phyloP scores from a whole-genome alignment of 2,113 vertebrate genomes.

The Leuciscus idus region DNA sequence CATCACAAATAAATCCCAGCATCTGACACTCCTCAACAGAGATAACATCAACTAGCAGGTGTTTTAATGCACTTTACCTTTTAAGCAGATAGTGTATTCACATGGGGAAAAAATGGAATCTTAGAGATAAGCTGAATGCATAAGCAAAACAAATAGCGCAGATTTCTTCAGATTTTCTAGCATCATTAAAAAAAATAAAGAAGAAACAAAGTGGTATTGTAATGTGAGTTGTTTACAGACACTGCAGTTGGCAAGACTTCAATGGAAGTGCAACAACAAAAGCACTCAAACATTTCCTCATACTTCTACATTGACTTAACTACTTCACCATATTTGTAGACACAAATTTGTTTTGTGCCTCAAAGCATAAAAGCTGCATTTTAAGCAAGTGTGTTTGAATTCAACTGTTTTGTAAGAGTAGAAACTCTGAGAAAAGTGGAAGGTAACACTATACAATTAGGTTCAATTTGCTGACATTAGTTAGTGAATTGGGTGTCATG shows the following conservation, averaged over 20 bases:
- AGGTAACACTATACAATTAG: background rate
- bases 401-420: background rate
- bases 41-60: background rate
- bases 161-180: background rate
- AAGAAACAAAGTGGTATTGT: slow-evolving; percentile 29
- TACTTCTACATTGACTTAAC: slow-evolving; percentile 36
- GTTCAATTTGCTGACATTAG: background rate
- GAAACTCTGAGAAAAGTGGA: background rate
- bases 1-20: background rate
- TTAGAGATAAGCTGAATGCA: slow-evolving; percentile 13
- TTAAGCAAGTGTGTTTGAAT: slow-evolving; percentile 18
- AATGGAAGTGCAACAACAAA: slow-evolving; percentile 32
- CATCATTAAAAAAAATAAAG: slow-evolving; percentile 1
- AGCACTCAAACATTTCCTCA: background rate
- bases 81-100: background rate
- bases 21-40: background rate
- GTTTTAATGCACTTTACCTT: slow-evolving; percentile 22
- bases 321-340: slow-evolving; percentile 13
- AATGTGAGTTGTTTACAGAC: slow-evolving; percentile 2
- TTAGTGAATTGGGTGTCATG: background rate
- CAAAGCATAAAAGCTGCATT: slow-evolving; percentile 12
- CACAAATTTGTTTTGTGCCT: slow-evolving; percentile 15
- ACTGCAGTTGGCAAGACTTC: slow-evolving; percentile 33
- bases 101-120: background rate
- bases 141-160: slow-evolving; percentile 22